phyloP scores from a whole-genome alignment of 2,888 invertebrate genomes.

The Phrixothrix hirtus region DNA sequence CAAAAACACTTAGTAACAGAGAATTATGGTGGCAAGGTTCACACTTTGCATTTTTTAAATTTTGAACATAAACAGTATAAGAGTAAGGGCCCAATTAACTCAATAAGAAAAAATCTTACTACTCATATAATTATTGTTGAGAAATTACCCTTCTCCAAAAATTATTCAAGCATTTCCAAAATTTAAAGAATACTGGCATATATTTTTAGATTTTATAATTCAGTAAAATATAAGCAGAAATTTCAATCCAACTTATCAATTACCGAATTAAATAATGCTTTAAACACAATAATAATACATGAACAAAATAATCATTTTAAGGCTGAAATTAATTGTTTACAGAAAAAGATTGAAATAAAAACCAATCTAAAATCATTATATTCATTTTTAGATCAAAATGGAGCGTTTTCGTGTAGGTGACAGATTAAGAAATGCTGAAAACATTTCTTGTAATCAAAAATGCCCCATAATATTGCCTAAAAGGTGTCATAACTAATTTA shows the following conservation, averaged over 20 bases:
- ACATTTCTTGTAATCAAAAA: slow-evolving; percentile 6
- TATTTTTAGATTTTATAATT: too few relatives aligned
- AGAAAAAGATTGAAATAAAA: too few relatives aligned
- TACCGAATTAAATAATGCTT: slow-evolving; percentile 2
- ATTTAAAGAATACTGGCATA: too few relatives aligned
- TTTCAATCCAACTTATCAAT: background rate
- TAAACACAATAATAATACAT: too few relatives aligned
- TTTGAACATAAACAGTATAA: background rate
- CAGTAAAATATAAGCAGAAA: background rate
- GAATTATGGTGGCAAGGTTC: slow-evolving; percentile 25
- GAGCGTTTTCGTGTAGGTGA: slow-evolving; percentile 15
- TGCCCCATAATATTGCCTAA: too few relatives aligned
- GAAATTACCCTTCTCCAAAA: background rate
- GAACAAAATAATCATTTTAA: background rate
- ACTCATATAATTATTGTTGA: background rate
- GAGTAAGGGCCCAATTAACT: too few relatives aligned
- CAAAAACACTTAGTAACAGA: slow-evolving; percentile 30
- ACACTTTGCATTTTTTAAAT: slow-evolving; percentile 21
- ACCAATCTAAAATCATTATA: slow-evolving; percentile 5
- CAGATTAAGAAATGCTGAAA: slow-evolving; percentile 1
- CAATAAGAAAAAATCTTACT: too few relatives aligned
- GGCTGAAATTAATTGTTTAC: background rate
- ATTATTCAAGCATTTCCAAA: background rate
- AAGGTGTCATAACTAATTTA: slow-evolving; percentile 7
- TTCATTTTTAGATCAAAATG: slow-evolving; percentile 12